Conservation (phyloP, 2,113 vertebrate genomes). For the Oryzias javanicus region DNA sequence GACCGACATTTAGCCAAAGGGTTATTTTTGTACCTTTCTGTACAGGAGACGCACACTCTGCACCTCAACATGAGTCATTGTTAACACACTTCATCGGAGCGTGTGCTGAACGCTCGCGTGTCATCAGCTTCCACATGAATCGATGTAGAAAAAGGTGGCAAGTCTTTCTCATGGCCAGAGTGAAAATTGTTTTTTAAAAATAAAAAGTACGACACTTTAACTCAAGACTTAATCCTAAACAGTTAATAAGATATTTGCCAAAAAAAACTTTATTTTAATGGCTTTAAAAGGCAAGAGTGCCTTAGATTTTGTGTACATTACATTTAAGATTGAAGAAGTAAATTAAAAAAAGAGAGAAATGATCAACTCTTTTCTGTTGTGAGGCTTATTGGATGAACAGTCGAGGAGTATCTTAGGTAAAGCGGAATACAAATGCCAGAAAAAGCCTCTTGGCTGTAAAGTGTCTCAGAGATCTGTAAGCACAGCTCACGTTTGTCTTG, state of each 20-base stretch:
- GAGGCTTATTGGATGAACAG: not conserved
- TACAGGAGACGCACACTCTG: constrained; percentile 29
- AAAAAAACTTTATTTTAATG: too few relatives aligned
- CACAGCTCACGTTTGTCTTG: constrained; percentile 10
- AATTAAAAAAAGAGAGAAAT: not conserved
- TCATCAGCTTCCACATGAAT: not conserved
- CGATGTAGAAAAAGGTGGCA: constrained; percentile 14
- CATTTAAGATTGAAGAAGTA: too few relatives aligned
- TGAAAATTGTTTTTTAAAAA: constrained; percentile 9
- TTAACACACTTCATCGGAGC: constrained; percentile 1
- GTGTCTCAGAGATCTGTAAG: constrained; percentile 10
- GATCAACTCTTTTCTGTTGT: not conserved
- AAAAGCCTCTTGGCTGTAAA: constrained; percentile 21
- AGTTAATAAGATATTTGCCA: too few relatives aligned
- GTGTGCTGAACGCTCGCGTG: not conserved
- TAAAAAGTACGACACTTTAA: constrained; percentile 4
- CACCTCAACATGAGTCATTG: constrained; percentile 23
- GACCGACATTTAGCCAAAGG: constrained; percentile 19
- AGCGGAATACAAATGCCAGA: constrained; percentile 7
- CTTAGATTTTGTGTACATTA: too few relatives aligned
- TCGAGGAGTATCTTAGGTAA: constrained; percentile 5
- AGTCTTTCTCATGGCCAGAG: not conserved
- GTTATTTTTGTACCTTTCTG: constrained; percentile 69
- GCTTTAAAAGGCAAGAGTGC: too few relatives aligned
- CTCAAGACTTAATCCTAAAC: not conserved